phyloP scores from a whole-genome alignment of 2,797 vertebrate genomes.

The Malurus leucopterus region DNA sequence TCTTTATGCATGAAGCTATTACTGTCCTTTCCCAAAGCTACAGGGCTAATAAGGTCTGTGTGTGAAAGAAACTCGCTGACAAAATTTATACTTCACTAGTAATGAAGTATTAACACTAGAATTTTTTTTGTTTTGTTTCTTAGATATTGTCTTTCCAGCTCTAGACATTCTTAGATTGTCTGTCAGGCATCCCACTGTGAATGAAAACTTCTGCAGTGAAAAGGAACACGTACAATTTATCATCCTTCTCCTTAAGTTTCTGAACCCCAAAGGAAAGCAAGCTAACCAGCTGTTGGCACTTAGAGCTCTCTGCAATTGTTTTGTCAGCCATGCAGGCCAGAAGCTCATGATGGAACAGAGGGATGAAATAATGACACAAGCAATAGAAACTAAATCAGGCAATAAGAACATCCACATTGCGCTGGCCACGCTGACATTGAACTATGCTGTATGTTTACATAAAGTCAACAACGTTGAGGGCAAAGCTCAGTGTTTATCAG shows the following conservation, averaged over 20 bases:
- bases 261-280: conserved; percentile 85
- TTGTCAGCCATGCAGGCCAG: conserved; percentile 81
- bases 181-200: conserved; percentile 89
- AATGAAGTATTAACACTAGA: conserved; percentile 3
- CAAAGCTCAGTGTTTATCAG: conserved; percentile 94
- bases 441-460: conserved; percentile 90
- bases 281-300: conserved; percentile 96
- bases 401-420: conserved; percentile 95
- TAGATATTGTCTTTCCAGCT: conserved; percentile 95
- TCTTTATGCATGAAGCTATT: neutral
- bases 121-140: conserved; percentile 37
- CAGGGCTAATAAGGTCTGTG: neutral
- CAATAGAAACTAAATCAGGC: conserved; percentile 82
- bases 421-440: conserved; percentile 90
- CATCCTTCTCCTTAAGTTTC: conserved; percentile 86
- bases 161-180: conserved; percentile 94
- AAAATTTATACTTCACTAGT: neutral
- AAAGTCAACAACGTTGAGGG: conserved; percentile 87
- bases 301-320: conserved; percentile 96
- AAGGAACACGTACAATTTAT: conserved; percentile 87
- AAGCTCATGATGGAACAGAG: conserved; percentile 89
- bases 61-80: neutral
- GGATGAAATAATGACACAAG: conserved; percentile 85
- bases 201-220: conserved; percentile 89
- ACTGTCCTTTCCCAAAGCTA: neutral